Conservation (phyloP, 2,888 invertebrate species). For the Tolmerus cingulatus region DNA sequence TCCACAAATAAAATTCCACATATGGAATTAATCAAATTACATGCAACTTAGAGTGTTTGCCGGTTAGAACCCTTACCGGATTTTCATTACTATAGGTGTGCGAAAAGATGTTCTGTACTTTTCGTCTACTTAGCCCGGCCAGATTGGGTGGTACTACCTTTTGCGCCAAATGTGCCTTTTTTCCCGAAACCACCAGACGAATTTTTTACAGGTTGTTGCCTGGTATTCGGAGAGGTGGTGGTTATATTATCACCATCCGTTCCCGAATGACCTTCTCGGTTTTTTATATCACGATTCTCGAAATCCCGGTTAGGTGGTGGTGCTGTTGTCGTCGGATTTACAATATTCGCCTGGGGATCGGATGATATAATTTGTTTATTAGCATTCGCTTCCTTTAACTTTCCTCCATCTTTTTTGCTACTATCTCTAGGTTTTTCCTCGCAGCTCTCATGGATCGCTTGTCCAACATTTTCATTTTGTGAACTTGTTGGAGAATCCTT, state of each 20-base stretch:
- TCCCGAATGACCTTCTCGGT: background rate
- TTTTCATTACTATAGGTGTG: background rate
- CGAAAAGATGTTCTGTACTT: background rate
- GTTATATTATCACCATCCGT: background rate
- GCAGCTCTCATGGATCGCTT: background rate
- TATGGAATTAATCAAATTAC: background rate
- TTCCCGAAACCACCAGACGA: background rate
- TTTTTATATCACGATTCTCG: background rate
- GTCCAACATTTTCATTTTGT: background rate
- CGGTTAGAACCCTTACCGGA: background rate
- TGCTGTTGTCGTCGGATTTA: background rate
- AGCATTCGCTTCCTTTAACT: background rate
- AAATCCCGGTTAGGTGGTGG: background rate
- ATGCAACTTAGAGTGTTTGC: background rate
- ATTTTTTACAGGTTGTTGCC: background rate
- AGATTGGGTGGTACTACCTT: background rate
- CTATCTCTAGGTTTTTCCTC: background rate
- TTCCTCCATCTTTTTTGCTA: background rate
- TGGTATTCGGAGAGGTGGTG: background rate
- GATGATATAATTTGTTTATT: background rate
- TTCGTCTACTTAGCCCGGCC: background rate
- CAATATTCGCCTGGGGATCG: background rate
- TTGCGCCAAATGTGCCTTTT: background rate
- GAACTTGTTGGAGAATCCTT: slow-evolving; percentile 65
- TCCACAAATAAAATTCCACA: background rate